Evolutionary conservation across 53 echinoderm and acorn worm species (phyloP).

Genomic region (Hippasteria phrygiana): DNA sequence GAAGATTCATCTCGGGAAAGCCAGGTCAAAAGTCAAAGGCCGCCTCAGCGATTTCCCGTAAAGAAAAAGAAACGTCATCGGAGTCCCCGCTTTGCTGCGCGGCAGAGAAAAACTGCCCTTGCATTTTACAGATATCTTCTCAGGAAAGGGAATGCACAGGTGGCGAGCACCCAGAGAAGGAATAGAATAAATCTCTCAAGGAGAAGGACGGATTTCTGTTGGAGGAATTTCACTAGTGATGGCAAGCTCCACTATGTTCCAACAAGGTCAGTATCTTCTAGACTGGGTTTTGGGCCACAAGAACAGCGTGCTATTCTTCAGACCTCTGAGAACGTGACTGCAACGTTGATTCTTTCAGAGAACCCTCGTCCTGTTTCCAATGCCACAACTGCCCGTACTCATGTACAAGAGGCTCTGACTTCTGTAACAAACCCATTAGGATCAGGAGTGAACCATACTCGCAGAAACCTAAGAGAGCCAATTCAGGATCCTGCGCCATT

Average conservation of each 20-base stretch:
- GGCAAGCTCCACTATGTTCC: not conserved
- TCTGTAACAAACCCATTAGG: not conserved
- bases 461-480: not conserved
- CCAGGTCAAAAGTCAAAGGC: constrained; percentile 8
- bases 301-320: constrained; percentile 5
- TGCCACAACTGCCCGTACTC: too few species aligned
- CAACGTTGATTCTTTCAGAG: constrained; percentile 23
- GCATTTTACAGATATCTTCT: not conserved
- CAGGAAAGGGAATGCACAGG: not conserved
- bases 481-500: not conserved
- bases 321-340: constrained; percentile 4
- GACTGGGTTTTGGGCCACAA: not conserved
- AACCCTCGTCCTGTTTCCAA: not conserved
- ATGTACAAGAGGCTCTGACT: not conserved
- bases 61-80: not conserved
- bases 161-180: not conserved
- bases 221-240: not conserved
- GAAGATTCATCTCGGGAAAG: constrained; percentile 33
- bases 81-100: not conserved
- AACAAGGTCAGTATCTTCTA: not conserved
- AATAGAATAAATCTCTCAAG: not conserved
- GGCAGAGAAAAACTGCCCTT: not conserved
- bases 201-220: not conserved
- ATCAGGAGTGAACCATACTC: not conserved
- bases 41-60: not conserved